Evolutionary conservation across 2,113 vertebrate genomes (phyloP).

Genomic region (Xyrauchen texanus): DNA sequence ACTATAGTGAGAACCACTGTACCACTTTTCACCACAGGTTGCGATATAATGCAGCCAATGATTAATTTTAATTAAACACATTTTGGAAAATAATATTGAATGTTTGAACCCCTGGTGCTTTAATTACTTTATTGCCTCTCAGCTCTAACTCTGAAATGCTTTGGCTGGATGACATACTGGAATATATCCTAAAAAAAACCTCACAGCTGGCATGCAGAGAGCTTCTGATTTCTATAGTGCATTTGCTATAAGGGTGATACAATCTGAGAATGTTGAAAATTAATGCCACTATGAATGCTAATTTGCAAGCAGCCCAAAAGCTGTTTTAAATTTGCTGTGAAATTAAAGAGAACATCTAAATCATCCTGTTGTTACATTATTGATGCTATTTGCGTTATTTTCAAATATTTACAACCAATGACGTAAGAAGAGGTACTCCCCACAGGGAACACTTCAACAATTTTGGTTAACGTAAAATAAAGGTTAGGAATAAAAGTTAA

Average conservation of each 20-base stretch:
- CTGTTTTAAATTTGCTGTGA: conserved; percentile 63
- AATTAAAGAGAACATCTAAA: conserved; percentile 57
- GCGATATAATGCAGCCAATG: conserved; percentile 76
- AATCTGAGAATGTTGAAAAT: conserved; percentile 61
- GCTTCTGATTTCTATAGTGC: conserved; percentile 58
- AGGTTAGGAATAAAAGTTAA: too few species aligned
- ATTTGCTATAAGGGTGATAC: conserved; percentile 60
- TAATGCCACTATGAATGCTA: conserved; percentile 58
- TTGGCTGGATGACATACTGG: conserved; percentile 62
- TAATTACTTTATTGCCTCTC: conserved; percentile 67
- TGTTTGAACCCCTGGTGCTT: conserved; percentile 69
- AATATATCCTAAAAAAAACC: conserved; percentile 61
- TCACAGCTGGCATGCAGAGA: conserved; percentile 60
- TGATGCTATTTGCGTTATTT: too few species aligned
- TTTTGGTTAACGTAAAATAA: too few species aligned
- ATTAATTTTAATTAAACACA: conserved; percentile 80
- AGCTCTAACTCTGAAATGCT: conserved; percentile 59
- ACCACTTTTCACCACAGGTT: conserved; percentile 77
- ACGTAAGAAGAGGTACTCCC: too few species aligned
- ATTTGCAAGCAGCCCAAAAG: conserved; percentile 64
- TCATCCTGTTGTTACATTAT: not conserved
- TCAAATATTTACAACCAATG: too few species aligned
- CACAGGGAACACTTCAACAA: too few species aligned
- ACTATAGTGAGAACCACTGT: conserved; percentile 60
- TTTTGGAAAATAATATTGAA: conserved; percentile 75